These are phyloP conservation scores for Petrocephalus sullivani DNA, from an alignment of 2,797 vertebrate species.

Conservation along the genomic window DNA sequence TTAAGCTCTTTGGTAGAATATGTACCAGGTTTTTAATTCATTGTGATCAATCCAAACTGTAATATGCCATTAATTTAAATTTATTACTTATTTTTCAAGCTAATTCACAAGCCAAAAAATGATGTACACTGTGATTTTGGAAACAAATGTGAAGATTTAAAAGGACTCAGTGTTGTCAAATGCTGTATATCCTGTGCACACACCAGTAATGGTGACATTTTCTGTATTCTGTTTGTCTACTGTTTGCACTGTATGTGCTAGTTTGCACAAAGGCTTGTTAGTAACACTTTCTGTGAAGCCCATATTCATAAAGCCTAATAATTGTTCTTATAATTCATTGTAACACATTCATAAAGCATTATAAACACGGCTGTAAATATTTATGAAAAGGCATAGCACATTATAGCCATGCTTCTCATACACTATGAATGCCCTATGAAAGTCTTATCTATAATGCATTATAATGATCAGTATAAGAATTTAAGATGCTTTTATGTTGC, in stretches of 20 bases:
- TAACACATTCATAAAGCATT: too few relatives aligned
- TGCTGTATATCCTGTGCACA: background rate
- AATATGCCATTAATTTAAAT: background rate
- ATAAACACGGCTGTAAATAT: too few relatives aligned
- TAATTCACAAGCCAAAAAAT: background rate
- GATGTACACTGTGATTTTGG: background rate
- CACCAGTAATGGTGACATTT: background rate
- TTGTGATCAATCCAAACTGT: background rate
- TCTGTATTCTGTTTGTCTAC: background rate
- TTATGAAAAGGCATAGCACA: too few relatives aligned
- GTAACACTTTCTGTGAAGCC: too few relatives aligned
- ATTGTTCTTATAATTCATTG: too few relatives aligned
- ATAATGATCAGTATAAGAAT: too few relatives aligned
- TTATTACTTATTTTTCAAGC: too few relatives aligned
- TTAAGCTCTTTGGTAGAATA: background rate
- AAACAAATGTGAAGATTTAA: background rate
- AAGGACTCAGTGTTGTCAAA: background rate
- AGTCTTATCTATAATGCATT: too few relatives aligned
- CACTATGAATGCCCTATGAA: too few relatives aligned
- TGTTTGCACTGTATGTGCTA: background rate
- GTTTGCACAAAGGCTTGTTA: background rate
- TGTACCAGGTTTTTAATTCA: background rate
- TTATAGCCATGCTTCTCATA: too few relatives aligned
- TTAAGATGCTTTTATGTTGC: too few relatives aligned
- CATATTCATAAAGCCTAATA: too few relatives aligned